phyloP scores from a whole-genome alignment of 2,113 vertebrate genomes.

The Otis tarda region DNA sequence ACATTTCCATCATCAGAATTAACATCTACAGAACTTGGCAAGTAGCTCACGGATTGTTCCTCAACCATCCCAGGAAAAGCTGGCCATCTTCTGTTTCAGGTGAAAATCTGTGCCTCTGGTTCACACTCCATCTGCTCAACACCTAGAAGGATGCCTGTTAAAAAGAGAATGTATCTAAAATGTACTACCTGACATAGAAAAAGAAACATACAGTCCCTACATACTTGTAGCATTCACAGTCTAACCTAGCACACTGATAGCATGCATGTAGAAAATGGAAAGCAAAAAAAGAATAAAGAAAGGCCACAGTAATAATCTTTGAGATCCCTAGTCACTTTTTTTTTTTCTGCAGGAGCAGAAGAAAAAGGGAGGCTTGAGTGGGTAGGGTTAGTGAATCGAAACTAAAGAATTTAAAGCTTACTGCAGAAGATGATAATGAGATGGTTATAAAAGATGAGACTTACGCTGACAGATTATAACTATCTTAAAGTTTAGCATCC shows the following conservation, averaged over 20 bases:
- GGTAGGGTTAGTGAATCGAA: not conserved
- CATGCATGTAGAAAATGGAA: not conserved
- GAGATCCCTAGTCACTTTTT: not conserved
- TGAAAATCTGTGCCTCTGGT: not conserved
- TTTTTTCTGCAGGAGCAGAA: not conserved
- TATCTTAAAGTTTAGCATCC: not conserved
- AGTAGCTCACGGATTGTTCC: accelerated
- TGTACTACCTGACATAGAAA: not conserved
- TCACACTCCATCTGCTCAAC: not conserved
- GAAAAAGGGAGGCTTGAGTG: not conserved
- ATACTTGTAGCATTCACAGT: not conserved
- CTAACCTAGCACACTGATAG: not conserved
- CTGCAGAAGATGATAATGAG: not conserved
- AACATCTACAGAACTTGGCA: not conserved
- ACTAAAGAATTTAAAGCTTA: not conserved
- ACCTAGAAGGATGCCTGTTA: not conserved
- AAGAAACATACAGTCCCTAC: not conserved
- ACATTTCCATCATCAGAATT: not conserved
- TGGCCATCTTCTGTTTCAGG: not conserved
- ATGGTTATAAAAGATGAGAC: not conserved
- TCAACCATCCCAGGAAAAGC: not conserved
- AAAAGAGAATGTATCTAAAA: not conserved
- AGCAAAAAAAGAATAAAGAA: not conserved
- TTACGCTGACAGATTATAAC: not conserved
- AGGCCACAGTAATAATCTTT: not conserved